Evolutionary conservation across 2,888 invertebrate genomes (phyloP).

Genomic region (Atethmia centrago): DNA sequence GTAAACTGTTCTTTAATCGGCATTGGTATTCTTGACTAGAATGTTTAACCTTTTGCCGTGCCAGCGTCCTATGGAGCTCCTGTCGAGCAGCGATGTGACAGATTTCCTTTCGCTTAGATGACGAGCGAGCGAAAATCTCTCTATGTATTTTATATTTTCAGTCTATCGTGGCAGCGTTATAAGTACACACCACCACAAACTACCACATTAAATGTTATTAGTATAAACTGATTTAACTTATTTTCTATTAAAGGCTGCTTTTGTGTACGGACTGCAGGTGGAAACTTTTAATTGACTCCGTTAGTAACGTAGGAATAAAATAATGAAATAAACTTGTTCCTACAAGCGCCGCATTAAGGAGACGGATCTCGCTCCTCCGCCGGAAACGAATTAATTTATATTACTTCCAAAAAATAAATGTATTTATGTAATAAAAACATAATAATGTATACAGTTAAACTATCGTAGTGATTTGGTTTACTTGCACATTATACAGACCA

Average conservation of each 20-base stretch:
- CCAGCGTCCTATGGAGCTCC: no score
- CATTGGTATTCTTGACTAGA: no score
- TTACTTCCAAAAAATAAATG: conserved; percentile 5
- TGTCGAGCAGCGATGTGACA: background rate
- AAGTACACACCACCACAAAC: no score
- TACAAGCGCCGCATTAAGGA: background rate
- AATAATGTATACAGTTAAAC: background rate
- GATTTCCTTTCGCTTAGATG: background rate
- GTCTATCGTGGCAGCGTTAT: background rate
- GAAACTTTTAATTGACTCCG: conserved; percentile 54
- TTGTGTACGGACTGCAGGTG: conserved; percentile 40
- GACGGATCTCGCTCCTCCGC: background rate
- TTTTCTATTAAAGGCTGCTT: conserved; percentile 29
- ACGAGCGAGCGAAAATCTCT: background rate
- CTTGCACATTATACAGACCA: background rate
- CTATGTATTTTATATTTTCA: no score
- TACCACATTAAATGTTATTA: conserved; percentile 8
- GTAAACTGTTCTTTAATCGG: no score
- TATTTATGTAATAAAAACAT: background rate
- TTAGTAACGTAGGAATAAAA: conserved; percentile 34
- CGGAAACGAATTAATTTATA: conserved; percentile 22
- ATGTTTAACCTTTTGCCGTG: background rate
- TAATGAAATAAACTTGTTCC: conserved; percentile 35
- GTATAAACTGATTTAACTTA: conserved; percentile 15
- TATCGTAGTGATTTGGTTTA: background rate